Percentiles rank a stretch among this genome's conserved stretches.
Conservation (phyloP, 2,888 invertebrate species). For the Tachina fera region DNA sequence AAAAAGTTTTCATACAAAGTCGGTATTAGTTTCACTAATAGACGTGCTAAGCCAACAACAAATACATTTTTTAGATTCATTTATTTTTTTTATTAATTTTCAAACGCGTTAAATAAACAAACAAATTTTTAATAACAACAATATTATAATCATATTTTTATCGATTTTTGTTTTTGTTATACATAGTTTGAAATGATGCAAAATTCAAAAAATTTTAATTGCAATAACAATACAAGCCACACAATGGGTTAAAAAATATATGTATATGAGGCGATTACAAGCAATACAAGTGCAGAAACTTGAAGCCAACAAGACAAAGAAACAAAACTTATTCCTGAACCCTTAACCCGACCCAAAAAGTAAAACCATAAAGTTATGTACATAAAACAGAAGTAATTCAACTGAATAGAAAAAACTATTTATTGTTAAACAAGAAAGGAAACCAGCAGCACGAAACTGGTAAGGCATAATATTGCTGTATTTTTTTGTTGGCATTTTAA, state of each 20-base stretch:
- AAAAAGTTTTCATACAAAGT: not conserved
- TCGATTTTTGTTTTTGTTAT: no score
- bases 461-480: not conserved
- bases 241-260: not conserved
- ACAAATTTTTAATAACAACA: no score
- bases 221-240: no score
- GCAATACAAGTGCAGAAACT: not conserved
- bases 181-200: no score
- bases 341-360: constrained; percentile 36
- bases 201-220: no score
- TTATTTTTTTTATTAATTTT: no score
- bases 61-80: no score
- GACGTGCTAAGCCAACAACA: no score
- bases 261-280: not conserved
- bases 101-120: no score
- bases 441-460: not conserved
- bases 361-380: constrained; percentile 1
- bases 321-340: constrained; percentile 20
- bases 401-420: constrained; percentile 10
- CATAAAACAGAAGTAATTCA: constrained; percentile 4
- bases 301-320: not conserved
- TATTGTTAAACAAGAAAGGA: not conserved
- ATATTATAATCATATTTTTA: no score
- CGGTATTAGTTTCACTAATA: not conserved
- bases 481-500: not conserved